Evolutionary conservation across 2,113 vertebrate species (phyloP).

Genomic region (Aegotheles bennettii): DNA sequence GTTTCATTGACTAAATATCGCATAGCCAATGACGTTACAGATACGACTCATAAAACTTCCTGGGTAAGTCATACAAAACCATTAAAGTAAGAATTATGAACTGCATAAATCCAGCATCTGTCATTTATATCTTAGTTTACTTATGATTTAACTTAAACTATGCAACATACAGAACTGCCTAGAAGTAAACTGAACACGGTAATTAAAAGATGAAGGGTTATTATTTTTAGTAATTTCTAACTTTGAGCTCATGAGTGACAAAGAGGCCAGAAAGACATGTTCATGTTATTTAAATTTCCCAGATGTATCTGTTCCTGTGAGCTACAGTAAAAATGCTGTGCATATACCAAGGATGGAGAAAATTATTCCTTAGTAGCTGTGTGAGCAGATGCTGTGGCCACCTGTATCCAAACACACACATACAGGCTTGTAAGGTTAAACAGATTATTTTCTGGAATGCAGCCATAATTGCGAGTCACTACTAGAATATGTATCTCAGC

Average conservation of each 20-base stretch:
- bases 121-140: background rate
- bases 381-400: background rate
- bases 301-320: background rate
- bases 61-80: background rate
- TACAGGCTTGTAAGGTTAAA: background rate
- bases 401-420: background rate
- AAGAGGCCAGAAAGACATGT: background rate
- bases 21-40: background rate
- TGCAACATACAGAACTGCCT: background rate
- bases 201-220: background rate
- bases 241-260: background rate
- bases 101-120: background rate
- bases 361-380: background rate
- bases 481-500: background rate
- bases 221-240: background rate
- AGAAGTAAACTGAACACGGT: background rate
- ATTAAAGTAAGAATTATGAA: background rate
- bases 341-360: background rate
- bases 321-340: background rate
- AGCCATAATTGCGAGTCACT: background rate
- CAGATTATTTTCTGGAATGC: background rate
- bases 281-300: background rate
- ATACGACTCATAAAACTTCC: background rate
- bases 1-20: constrained; percentile 23
- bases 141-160: background rate